Conservation (phyloP, 2,113 vertebrate genomes). For the Sclerurus mexicanus region DNA sequence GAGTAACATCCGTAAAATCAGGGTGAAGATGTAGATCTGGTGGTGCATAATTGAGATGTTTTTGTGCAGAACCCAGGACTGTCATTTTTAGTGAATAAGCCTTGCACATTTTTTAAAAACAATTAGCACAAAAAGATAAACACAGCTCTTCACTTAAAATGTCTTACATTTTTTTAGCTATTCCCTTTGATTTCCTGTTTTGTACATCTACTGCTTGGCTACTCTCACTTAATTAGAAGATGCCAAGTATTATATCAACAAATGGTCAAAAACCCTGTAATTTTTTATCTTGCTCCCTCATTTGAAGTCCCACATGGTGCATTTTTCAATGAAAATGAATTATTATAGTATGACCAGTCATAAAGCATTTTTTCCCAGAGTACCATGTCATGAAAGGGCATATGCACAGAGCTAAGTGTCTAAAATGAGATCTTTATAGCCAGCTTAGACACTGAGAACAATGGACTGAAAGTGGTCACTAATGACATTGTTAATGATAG, state of each 20-base stretch:
- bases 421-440: constrained; percentile 58
- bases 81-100: not conserved
- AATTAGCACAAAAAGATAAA: not conserved
- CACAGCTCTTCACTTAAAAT: not conserved
- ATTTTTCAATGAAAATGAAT: constrained; percentile 39
- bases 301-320: not conserved
- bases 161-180: not conserved
- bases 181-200: constrained; percentile 7
- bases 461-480: constrained; percentile 66
- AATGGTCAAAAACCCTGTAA: not conserved
- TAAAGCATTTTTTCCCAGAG: constrained; percentile 9
- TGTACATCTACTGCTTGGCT: not conserved
- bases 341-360: not conserved
- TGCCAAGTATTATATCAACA: not conserved
- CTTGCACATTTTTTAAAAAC: not conserved
- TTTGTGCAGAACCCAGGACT: not conserved
- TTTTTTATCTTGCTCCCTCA: not conserved
- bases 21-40: not conserved
- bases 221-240: constrained; percentile 11
- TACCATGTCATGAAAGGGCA: constrained; percentile 42
- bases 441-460: constrained; percentile 50
- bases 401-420: constrained; percentile 54
- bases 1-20: not conserved
- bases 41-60: not conserved
- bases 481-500: constrained; percentile 74